Base-by-base conservation (phyloP, 1,140 invertebrate genomes). In the Manduca sexta region DNA sequence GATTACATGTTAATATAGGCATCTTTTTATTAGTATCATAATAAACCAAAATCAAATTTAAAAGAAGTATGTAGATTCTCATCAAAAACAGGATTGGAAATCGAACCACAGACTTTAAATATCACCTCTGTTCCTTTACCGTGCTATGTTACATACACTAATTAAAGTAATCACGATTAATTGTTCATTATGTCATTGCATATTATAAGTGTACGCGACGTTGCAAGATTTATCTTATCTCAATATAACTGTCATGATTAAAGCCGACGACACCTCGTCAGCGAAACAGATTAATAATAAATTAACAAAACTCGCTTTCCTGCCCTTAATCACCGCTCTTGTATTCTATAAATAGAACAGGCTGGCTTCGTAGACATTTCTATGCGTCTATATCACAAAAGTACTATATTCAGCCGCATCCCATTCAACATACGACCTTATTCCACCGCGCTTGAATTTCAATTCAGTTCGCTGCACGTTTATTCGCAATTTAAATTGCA, bases 281-380 rank as follows among this genome's bases (percentile, higher is more conserved):
- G 21, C 21, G 21, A 8, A 3, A 8, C 21, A 8, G 21, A 26
- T 26, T 26, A 26, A 26, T 26, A 26, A 26, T 26, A 1, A 26
- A 26, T 5, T 26, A 26, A 26, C 4, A 3, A 26, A 26, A 46
- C 37, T 12, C 48, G 65, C 53, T 62, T 63, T 60, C 69, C 66
- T 52, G 60, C 49, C 45, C 59, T 55, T 56, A 55, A 61, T 47
- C 63, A 53, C 60, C 65, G 62, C 31, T 35, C 13, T 21, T 16
- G 11, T 18, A 12, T 14, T 35, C 11, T 35, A 79, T 78, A 77
- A 74, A 82, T 82, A 82, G 74, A 73, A 43, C 51, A 52, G 71
- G 73, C 70, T 77, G 68, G 61, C 54, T 60, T 60, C 60, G 61
- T 66, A 82, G 78, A 79, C 78, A 61, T 71, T 64, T 64, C 33